Evolutionary conservation across 1,140 invertebrate genomes (phyloP).

Genomic region (Leptoteleia sp.): DNA sequence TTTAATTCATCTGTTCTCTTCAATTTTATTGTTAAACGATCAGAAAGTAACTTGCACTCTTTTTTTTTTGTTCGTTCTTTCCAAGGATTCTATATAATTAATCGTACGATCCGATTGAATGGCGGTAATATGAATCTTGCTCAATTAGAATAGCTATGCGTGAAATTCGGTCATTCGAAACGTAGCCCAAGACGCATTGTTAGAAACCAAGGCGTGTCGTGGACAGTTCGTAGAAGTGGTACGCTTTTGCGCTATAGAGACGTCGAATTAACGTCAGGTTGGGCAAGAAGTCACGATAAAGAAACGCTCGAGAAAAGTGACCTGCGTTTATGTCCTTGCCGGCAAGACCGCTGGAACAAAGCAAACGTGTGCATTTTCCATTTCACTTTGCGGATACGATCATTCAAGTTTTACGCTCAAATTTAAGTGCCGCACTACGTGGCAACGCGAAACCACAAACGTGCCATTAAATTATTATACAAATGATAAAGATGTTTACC

Average conservation of each 20-base stretch:
- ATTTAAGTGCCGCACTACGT: constrained; percentile 3
- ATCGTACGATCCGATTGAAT: constrained; percentile 10
- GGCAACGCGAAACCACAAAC: constrained; percentile 9
- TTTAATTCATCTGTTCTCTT: too few relatives aligned
- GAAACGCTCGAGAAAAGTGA: constrained; percentile 44
- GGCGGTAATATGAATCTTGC: constrained; percentile 1
- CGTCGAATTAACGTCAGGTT: constrained; percentile 39
- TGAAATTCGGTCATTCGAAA: constrained; percentile 39
- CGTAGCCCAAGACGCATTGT: constrained; percentile 29
- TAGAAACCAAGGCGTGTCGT: constrained; percentile 37
- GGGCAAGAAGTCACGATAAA: constrained; percentile 42
- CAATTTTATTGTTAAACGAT: background rate
- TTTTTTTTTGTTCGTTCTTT: too few relatives aligned
- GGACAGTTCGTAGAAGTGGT: constrained; percentile 16
- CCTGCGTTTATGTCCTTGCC: constrained; percentile 30
- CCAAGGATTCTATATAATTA: too few relatives aligned
- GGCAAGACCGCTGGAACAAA: constrained; percentile 30
- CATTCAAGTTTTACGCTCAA: constrained; percentile 13
- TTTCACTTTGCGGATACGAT: constrained; percentile 10
- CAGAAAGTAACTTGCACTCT: constrained; percentile 4
- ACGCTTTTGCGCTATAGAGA: constrained; percentile 38
- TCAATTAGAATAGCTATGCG: constrained; percentile 31
- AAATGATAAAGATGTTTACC: constrained; percentile 26
- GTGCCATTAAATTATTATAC: constrained; percentile 11
- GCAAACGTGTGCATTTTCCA: constrained; percentile 32